phyloP scores from a whole-genome alignment of 2,797 vertebrate genomes.

The Enteromius paludinosus region DNA sequence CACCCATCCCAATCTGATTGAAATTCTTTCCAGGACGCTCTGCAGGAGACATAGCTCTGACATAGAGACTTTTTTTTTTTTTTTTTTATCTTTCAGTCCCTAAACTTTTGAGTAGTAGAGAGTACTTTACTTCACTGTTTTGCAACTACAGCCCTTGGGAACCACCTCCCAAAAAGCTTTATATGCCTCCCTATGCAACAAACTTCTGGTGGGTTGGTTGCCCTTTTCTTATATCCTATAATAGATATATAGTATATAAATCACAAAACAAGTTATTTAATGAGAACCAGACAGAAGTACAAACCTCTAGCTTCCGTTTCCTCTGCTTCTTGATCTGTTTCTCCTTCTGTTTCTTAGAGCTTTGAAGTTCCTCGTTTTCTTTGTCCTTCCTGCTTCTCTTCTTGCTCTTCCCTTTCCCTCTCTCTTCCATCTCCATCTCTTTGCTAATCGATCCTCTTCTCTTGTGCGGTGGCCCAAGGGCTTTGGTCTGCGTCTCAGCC shows the following conservation, averaged over 20 bases:
- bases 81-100: background rate
- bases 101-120: background rate
- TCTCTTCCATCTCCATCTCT: slow-evolving; percentile 68
- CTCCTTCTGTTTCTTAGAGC: slow-evolving; percentile 74
- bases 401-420: slow-evolving; percentile 69
- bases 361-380: slow-evolving; percentile 74
- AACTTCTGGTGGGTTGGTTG: background rate
- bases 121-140: background rate
- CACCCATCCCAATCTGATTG: background rate
- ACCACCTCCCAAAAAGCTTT: background rate
- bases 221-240: background rate
- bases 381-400: slow-evolving; percentile 80
- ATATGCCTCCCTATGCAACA: background rate
- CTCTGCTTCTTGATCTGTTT: slow-evolving; percentile 73
- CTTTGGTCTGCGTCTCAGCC: slow-evolving; percentile 48
- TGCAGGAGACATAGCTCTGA: no score
- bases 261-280: slow-evolving; percentile 8
- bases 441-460: slow-evolving; percentile 63
- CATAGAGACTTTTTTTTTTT: background rate
- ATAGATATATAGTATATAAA: background rate
- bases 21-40: background rate
- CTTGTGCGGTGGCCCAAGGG: slow-evolving; percentile 64
- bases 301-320: slow-evolving; percentile 78
- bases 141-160: background rate
- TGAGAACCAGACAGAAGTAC: slow-evolving; percentile 44